phyloP scores from a whole-genome alignment of 2,113 vertebrate genomes.

The Neomonachus schauinslandi region DNA sequence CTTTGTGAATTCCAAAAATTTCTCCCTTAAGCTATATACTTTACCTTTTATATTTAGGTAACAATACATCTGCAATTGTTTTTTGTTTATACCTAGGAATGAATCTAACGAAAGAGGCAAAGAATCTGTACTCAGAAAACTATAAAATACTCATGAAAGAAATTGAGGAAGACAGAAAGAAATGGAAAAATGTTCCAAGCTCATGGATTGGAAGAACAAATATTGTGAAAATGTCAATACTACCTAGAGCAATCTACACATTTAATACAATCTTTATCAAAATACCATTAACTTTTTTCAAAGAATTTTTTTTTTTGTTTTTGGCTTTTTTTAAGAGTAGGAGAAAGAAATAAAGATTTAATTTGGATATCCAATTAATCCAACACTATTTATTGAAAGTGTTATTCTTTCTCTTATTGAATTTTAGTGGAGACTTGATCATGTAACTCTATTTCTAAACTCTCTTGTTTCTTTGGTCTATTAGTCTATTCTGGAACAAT shows the following conservation, averaged over 20 bases:
- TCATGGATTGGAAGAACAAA: no score
- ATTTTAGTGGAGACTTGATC: not conserved
- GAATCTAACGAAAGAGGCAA: no score
- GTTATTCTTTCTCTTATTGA: not conserved
- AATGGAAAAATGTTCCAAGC: no score
- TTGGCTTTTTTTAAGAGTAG: not conserved
- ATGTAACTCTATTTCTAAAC: not conserved
- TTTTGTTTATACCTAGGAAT: not conserved
- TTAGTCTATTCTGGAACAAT: not conserved
- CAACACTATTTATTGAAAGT: not conserved
- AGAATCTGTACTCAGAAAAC: no score
- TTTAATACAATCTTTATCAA: no score
- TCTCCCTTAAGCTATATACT: not conserved
- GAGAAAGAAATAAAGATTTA: not conserved
- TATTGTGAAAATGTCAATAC: no score
- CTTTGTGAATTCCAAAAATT: not conserved
- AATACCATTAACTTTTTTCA: no score
- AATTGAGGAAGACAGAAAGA: no score
- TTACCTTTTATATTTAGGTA: not conserved
- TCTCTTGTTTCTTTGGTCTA: not conserved
- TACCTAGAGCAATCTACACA: no score
- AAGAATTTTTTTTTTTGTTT: not conserved
- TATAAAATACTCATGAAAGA: no score
- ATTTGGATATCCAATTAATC: constrained; percentile 2
- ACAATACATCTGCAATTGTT: not conserved